phyloP scores from a whole-genome alignment of 2,888 invertebrate species.

The Unio pictorum region DNA sequence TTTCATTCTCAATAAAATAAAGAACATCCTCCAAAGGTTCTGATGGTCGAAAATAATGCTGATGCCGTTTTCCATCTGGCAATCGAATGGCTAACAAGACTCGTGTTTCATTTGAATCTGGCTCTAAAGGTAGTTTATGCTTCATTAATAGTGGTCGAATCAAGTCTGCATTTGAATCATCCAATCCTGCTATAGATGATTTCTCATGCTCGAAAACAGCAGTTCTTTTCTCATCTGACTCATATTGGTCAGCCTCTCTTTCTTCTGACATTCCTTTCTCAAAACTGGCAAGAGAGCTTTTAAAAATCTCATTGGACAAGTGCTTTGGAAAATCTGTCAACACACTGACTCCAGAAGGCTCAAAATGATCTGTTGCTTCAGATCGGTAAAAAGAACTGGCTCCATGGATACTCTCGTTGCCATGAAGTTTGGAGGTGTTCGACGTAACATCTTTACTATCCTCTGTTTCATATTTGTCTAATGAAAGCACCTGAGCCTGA shows the following conservation, averaged over 20 bases:
- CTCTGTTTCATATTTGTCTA: conserved; percentile 3
- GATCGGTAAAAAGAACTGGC: too few species aligned
- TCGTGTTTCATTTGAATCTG: conserved; percentile 28
- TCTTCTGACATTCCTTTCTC: conserved; percentile 10
- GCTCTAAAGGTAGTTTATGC: conserved; percentile 44
- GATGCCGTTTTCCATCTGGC: conserved; percentile 49
- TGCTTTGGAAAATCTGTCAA: conserved; percentile 27
- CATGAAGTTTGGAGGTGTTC: conserved; percentile 2
- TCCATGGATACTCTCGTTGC: too few species aligned
- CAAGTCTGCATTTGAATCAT: neutral
- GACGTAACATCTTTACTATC: neutral
- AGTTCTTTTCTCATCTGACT: too few species aligned
- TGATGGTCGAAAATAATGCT: conserved; percentile 41
- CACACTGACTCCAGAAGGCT: conserved; percentile 17
- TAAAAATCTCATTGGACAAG: conserved; percentile 31
- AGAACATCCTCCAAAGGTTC: conserved; percentile 38
- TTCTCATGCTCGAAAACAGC: neutral
- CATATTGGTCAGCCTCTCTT: neutral
- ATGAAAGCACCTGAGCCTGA: conserved; percentile 2
- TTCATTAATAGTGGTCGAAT: conserved; percentile 11
- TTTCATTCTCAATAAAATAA: conserved; percentile 49
- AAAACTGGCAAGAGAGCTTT: conserved; percentile 20
- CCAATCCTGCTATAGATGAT: neutral
- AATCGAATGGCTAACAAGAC: conserved; percentile 48
- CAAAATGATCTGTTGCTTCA: too few species aligned